Conservation (phyloP, 2,888 invertebrate genomes). For the Drosophila kanekoi region DNA sequence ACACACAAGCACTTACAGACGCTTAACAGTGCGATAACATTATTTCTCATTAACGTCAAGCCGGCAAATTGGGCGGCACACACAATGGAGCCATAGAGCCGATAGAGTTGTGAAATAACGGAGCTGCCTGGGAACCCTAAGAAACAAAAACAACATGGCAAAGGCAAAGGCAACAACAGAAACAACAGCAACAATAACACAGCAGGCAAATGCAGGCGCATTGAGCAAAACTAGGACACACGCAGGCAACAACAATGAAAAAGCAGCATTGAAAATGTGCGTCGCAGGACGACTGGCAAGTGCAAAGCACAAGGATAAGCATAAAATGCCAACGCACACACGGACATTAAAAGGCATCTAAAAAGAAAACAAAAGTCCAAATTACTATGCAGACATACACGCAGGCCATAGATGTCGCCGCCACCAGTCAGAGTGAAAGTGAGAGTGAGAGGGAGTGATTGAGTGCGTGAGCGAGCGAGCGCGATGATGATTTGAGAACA, state of each 20-base stretch:
- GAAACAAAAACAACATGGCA: neutral
- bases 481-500: slow-evolving; percentile 27
- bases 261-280: slow-evolving; percentile 45
- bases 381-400: slow-evolving; percentile 68
- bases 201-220: slow-evolving; percentile 41
- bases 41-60: slow-evolving; percentile 75
- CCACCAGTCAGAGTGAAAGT: slow-evolving; percentile 7
- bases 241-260: slow-evolving; percentile 36
- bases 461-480: slow-evolving; percentile 2
- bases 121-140: slow-evolving; percentile 3
- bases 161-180: slow-evolving; percentile 6
- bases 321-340: slow-evolving; percentile 42
- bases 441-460: slow-evolving; percentile 5
- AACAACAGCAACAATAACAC: slow-evolving; percentile 20
- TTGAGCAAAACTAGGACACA: slow-evolving; percentile 65
- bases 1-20: slow-evolving; percentile 26
- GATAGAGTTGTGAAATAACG: slow-evolving; percentile 11
- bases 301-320: slow-evolving; percentile 64
- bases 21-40: slow-evolving; percentile 76
- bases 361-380: slow-evolving; percentile 68
- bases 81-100: slow-evolving; percentile 47
- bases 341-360: slow-evolving; percentile 35
- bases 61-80: slow-evolving; percentile 56
- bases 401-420: slow-evolving; percentile 58
- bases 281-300: slow-evolving; percentile 53